A percentile compares a stretch with the other conserved stretches of the same genome.
phyloP scores from a whole-genome alignment of 35 echinoderm and acorn worm genomes.

The Ophiothrix spiculata region DNA sequence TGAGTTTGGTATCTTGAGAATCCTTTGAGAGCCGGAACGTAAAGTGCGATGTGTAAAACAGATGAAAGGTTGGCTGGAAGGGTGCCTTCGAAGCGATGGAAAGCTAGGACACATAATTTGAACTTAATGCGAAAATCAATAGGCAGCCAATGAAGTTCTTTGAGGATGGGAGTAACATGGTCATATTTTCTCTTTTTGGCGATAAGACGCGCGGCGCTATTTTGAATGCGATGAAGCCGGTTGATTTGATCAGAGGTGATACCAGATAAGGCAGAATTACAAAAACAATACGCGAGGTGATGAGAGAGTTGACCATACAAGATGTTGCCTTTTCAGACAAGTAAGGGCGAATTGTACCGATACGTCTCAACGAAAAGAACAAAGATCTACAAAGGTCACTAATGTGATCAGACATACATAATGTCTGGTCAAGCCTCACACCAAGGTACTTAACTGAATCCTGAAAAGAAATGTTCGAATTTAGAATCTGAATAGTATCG shows the following conservation, averaged over 20 bases:
- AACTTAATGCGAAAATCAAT: neutral
- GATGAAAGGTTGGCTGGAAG: no score
- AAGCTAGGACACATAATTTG: no score
- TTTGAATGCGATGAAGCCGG: constrained; percentile 14
- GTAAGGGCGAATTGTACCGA: neutral
- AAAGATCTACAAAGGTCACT: neutral
- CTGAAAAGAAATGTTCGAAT: neutral
- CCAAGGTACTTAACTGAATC: neutral
- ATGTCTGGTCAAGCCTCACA: neutral
- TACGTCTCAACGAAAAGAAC: neutral
- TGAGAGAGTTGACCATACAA: no score
- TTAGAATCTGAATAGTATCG: neutral
- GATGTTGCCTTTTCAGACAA: no score
- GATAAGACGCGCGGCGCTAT: constrained; percentile 17
- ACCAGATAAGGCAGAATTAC: neutral
- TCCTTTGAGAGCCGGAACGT: no score
- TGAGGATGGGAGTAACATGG: constrained; percentile 7
- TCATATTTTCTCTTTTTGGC: neutral
- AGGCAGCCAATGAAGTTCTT: constrained; percentile 32
- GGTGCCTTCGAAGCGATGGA: no score
- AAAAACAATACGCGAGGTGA: no score
- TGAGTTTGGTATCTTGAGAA: no score
- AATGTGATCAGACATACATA: neutral
- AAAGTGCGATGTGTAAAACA: no score
- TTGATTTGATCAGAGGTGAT: neutral